Conservation (phyloP, 2,113 vertebrate species). For the Pungitius pungitius region DNA sequence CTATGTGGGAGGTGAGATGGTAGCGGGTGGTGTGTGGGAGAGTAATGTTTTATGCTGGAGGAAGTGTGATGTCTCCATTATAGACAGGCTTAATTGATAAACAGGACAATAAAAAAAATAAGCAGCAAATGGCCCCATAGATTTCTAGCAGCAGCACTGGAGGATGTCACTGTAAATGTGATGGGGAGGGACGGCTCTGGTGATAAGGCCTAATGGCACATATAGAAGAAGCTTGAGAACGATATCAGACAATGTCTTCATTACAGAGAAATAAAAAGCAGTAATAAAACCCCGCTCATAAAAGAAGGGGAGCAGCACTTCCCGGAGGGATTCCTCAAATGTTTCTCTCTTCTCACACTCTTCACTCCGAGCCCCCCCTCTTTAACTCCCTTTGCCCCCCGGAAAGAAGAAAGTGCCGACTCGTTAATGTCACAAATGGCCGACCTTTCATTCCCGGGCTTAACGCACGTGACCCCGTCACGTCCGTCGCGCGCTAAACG, state of each 20-base stretch:
- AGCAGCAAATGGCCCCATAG: conserved; percentile 60
- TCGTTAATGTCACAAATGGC: conserved; percentile 54
- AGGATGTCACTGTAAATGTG: conserved; percentile 45
- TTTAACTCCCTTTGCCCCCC: conserved; percentile 36
- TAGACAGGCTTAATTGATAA: conserved; percentile 79
- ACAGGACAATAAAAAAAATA: conserved; percentile 67
- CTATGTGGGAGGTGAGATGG: conserved; percentile 79
- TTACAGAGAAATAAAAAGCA: conserved; percentile 57
- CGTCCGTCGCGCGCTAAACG: not conserved
- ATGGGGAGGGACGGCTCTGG: conserved; percentile 40
- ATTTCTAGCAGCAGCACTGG: conserved; percentile 56
- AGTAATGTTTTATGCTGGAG: conserved; percentile 76
- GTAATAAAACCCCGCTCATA: conserved; percentile 57
- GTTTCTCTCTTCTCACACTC: conserved; percentile 61
- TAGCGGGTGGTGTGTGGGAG: conserved; percentile 79
- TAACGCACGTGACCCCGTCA: conserved; percentile 44
- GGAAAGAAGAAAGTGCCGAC: conserved; percentile 52
- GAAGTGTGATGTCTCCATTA: conserved; percentile 76
- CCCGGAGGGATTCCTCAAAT: conserved; percentile 68
- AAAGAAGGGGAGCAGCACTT: conserved; percentile 44
- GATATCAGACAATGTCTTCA: conserved; percentile 65
- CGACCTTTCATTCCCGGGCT: conserved; percentile 48
- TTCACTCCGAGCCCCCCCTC: conserved; percentile 42
- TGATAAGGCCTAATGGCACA: conserved; percentile 48
- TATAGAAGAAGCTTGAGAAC: conserved; percentile 59